Percentiles rank a stretch among this genome's conserved stretches.
phyloP scores from a whole-genome alignment of 2,797 vertebrate genomes.

The Oreortyx pictus region DNA sequence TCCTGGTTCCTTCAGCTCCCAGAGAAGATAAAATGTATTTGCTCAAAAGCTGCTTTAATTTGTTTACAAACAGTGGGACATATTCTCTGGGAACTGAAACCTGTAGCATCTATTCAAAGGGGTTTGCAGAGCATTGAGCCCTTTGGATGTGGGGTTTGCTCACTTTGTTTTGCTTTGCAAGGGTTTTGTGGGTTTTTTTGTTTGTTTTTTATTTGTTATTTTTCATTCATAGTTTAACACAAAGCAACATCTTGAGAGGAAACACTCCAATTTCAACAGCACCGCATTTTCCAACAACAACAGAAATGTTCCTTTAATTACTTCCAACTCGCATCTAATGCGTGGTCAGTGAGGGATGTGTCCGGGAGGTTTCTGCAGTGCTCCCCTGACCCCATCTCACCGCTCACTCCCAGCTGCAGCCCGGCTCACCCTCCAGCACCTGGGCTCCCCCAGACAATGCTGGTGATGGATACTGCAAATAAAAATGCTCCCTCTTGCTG shows the following conservation, averaged over 20 bases:
- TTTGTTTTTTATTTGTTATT: not conserved
- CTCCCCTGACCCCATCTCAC: not conserved
- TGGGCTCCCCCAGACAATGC: not conserved
- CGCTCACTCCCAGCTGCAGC: not conserved
- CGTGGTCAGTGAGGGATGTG: not conserved
- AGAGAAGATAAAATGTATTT: constrained; percentile 54
- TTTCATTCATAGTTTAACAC: constrained; percentile 51
- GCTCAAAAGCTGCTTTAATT: constrained; percentile 23
- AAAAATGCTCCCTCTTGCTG: not conserved
- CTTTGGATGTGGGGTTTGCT: constrained; percentile 8
- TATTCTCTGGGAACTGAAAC: constrained; percentile 34
- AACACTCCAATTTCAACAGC: constrained; percentile 40
- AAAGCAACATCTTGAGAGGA: constrained; percentile 69
- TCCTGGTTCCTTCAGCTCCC: constrained; percentile 61
- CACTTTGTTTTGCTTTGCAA: constrained; percentile 12
- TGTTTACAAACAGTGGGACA: constrained; percentile 55
- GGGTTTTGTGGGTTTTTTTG: not conserved
- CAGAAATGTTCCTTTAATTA: constrained; percentile 39
- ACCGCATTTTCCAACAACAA: constrained; percentile 38
- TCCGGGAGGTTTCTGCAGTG: not conserved
- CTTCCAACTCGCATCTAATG: constrained; percentile 20
- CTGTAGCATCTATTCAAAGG: not conserved
- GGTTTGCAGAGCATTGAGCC: not conserved
- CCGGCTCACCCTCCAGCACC: not conserved
- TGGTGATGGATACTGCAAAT: not conserved